Evolutionary conservation across 2,797 vertebrate species (phyloP), one percentile per base, ranked within the genome.

Genomic region (Phalloptychus januarius): DNA sequence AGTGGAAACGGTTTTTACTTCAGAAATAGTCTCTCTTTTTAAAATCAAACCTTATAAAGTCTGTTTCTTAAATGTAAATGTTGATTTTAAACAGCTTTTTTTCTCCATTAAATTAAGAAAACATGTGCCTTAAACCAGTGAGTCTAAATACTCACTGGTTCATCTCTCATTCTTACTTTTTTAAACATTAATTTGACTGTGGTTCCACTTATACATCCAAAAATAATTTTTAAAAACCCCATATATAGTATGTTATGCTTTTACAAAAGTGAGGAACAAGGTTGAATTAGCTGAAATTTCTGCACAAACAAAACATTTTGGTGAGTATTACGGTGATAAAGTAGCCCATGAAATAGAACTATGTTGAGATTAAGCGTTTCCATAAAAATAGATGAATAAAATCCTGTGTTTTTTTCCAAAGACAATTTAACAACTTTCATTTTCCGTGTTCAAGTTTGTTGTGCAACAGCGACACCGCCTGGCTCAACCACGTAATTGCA

Each of bases 401-500:
- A 38, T 40, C 0, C 16, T 2, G 7, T n/a, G 18, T 5, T 11
- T 25, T 23, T 13, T 25, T 25, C 8, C 20, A 25, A 13, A 8
- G 8, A 38, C 10, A 12, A 67, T 23, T 61, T 5, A 38, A 38
- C 8, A 38, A 67, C 11, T 25, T 12, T 38, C 18, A 38, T n/a
- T 58, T 73, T 48, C 71, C 38, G 7, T 31, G 23, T 61, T 52
- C 46, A 10, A 61, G 85, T 73, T 75, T 1, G 1, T 77, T 31
- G 42, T 12, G 7, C 1, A 79, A 81, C 83, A 12, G 65, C 91
- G 87, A 83, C 92, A 83, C 73, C 92, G 23, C 2, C 38, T 77
- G 91, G 87, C 52, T 0, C 0, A 0, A 0, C 25, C 0, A 0
- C 8, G 2, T 3, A 10, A 70, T 1, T 6, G 5, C 84, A 20